phyloP scores from a whole-genome alignment of 1,140 invertebrate genomes.

The Teleopsis dalmanni region DNA sequence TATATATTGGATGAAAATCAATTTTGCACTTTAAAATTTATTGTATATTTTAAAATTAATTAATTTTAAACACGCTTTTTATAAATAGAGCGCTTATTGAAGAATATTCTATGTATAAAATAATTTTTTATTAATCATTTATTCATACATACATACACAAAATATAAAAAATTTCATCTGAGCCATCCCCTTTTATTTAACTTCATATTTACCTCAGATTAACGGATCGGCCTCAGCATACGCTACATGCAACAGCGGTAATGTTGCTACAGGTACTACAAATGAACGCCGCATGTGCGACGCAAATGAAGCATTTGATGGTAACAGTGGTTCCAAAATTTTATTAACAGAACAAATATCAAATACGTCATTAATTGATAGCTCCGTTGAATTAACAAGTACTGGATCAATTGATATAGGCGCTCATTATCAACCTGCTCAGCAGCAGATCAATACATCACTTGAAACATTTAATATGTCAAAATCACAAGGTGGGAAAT shows the following conservation, averaged over 20 bases:
- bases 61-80: too few species aligned
- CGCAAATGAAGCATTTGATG: conserved; percentile 5
- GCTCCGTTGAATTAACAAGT: background rate
- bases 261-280: conserved; percentile 15
- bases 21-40: too few species aligned
- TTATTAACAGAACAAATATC: background rate
- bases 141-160: background rate
- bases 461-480: conserved; percentile 53
- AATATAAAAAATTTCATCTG: conserved; percentile 1
- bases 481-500: conserved; percentile 79
- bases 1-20: too few species aligned
- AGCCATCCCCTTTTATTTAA: conserved; percentile 11
- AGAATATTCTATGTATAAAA: conserved; percentile 1
- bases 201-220: conserved; percentile 52
- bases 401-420: background rate
- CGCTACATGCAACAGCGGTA: conserved; percentile 14
- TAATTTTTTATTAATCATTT: conserved; percentile 1
- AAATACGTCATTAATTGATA: conserved; percentile 14
- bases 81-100: too few species aligned
- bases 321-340: conserved; percentile 14
- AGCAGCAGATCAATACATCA: conserved; percentile 6
- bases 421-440: conserved; percentile 4
- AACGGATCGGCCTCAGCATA: conserved; percentile 47
- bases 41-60: too few species aligned
- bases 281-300: conserved; percentile 10